Percentiles rank a stretch among this genome's conserved stretches.
These are phyloP conservation scores for Automeris io DNA, from an alignment of 2,888 invertebrate species.

Conservation along the genomic window DNA sequence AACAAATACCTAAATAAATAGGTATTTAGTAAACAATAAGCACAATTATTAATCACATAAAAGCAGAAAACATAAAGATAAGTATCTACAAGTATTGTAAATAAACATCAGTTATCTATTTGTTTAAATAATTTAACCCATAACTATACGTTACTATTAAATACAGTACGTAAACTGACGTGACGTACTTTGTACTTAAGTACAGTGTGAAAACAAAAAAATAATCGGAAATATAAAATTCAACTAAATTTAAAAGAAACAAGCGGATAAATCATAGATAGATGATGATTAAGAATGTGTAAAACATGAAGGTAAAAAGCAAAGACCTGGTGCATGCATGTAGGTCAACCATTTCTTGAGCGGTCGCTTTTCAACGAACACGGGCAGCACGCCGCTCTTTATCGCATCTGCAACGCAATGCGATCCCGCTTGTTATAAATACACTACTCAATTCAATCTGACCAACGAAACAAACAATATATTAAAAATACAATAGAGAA, in stretches of 20 bases:
- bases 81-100: too few species aligned
- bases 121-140: too few species aligned
- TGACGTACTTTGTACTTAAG: too few species aligned
- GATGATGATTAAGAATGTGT: conserved; percentile 12
- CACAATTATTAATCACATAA: too few species aligned
- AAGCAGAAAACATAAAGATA: too few species aligned
- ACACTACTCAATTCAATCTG: conserved; percentile 9
- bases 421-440: conserved; percentile 32
- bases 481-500: too few species aligned
- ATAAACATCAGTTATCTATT: too few species aligned
- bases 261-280: conserved; percentile 4
- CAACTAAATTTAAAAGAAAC: not conserved
- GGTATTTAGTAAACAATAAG: too few species aligned
- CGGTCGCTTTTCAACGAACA: conserved; percentile 58
- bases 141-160: too few species aligned
- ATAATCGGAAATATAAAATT: not conserved
- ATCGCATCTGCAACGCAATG: conserved; percentile 67
- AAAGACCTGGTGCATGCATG: conserved; percentile 74
- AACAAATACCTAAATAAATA: too few species aligned
- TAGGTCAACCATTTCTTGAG: conserved; percentile 75
- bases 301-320: conserved; percentile 53
- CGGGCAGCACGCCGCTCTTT: conserved; percentile 57
- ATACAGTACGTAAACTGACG: too few species aligned
- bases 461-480: not conserved
- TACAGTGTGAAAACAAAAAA: not conserved